These are phyloP conservation scores for Kradibia gibbosae DNA, from an alignment of 1,140 invertebrate genomes.

Conservation along the genomic window DNA sequence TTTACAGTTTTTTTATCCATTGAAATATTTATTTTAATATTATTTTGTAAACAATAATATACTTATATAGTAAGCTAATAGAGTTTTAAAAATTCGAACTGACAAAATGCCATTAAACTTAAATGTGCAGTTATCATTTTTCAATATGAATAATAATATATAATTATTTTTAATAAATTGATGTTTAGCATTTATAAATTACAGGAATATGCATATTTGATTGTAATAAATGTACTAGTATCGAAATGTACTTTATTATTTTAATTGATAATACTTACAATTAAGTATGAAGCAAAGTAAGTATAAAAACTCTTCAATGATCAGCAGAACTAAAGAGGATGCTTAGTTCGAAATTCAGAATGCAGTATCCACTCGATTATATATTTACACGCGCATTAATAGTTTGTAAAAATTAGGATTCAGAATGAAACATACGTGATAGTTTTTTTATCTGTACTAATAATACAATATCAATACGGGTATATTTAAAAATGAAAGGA, in stretches of 20 bases:
- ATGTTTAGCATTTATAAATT: background rate
- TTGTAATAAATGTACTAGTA: background rate
- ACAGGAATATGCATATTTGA: background rate
- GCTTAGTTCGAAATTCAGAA: background rate
- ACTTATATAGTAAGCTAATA: too few relatives aligned
- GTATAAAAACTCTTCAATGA: background rate
- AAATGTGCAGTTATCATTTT: too few relatives aligned
- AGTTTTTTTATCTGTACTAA: background rate
- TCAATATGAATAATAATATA: too few relatives aligned
- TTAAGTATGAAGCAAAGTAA: background rate
- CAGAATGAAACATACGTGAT: background rate
- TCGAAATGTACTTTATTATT: background rate
- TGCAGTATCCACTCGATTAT: background rate
- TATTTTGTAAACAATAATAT: too few relatives aligned
- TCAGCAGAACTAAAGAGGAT: background rate
- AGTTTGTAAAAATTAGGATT: background rate
- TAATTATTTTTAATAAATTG: too few relatives aligned
- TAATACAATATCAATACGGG: background rate
- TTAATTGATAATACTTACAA: background rate
- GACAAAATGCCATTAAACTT: too few relatives aligned
- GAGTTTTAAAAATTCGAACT: too few relatives aligned
- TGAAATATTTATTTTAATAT: background rate
- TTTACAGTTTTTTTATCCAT: background rate
- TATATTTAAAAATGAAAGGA: background rate
- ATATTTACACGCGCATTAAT: background rate